These are phyloP conservation scores for Cacoxenus indagator DNA, from an alignment of 2,888 invertebrate genomes.

Conservation along the genomic window DNA sequence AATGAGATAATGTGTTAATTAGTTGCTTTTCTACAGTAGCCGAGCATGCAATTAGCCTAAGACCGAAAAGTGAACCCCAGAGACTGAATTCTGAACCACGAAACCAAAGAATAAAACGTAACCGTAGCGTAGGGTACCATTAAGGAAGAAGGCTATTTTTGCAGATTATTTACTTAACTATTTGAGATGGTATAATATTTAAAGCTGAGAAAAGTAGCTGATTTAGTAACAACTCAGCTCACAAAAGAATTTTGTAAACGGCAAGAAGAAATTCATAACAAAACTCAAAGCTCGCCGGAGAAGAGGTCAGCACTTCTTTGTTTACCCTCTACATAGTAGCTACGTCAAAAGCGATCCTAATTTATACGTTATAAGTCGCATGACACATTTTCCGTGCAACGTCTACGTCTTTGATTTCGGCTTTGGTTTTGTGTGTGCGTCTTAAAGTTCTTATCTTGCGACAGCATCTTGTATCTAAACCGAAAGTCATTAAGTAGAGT, in stretches of 20 bases:
- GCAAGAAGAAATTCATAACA: neutral
- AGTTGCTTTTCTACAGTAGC: slow-evolving; percentile 36
- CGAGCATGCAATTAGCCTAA: slow-evolving; percentile 16
- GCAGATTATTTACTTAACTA: no score
- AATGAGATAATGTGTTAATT: slow-evolving; percentile 61
- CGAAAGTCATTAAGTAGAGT: slow-evolving; percentile 53
- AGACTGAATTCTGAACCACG: neutral
- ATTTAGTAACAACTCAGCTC: slow-evolving; percentile 43
- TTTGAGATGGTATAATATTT: no score
- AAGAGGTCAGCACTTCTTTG: slow-evolving; percentile 8
- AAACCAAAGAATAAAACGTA: neutral
- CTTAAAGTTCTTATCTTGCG: slow-evolving; percentile 16
- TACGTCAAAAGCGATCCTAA: slow-evolving; percentile 30
- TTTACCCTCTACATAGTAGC: neutral
- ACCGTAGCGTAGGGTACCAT: no score
- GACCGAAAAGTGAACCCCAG: no score
- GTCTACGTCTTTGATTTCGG: neutral
- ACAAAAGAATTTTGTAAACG: slow-evolving; percentile 15
- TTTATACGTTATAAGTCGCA: slow-evolving; percentile 39
- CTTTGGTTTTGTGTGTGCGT: neutral
- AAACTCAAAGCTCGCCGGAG: neutral
- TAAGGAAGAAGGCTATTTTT: neutral
- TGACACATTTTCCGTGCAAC: slow-evolving; percentile 9
- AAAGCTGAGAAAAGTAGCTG: slow-evolving; percentile 32
- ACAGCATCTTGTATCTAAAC: slow-evolving; percentile 36